A percentile compares a stretch with the other conserved stretches of the same genome.
Evolutionary conservation across 2,888 invertebrate species (phyloP).

Genomic region (Chymomyza caudatula): DNA sequence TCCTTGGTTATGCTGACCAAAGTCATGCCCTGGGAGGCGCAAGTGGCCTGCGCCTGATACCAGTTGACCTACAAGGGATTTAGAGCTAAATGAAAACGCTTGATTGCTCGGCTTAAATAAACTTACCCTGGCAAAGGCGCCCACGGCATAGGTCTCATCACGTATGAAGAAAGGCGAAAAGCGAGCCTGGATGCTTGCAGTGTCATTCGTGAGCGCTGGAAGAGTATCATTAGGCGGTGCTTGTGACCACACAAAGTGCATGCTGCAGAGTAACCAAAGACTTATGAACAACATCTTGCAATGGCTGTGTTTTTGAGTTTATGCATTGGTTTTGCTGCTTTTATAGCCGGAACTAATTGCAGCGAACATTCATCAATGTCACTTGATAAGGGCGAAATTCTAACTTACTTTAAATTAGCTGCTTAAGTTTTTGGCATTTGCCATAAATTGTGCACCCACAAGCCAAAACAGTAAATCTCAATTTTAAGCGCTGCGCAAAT

Average conservation of each 20-base stretch:
- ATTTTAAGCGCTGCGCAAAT: conserved; percentile 54
- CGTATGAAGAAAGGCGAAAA: not conserved
- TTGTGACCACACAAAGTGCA: conserved; percentile 11
- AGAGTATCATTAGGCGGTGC: not conserved
- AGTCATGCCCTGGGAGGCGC: conserved; percentile 30
- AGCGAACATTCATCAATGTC: conserved; percentile 39
- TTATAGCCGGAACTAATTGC: conserved; percentile 37
- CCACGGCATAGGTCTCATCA: conserved; percentile 41
- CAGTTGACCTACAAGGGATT: conserved; percentile 43
- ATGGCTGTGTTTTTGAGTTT: not conserved
- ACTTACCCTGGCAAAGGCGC: conserved; percentile 12
- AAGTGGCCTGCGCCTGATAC: conserved; percentile 41
- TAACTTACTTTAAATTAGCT: conserved; percentile 24
- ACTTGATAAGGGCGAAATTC: conserved; percentile 36
- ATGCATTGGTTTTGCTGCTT: conserved; percentile 8
- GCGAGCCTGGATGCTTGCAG: not conserved
- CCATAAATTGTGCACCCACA: conserved; percentile 40
- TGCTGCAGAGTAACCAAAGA: conserved; percentile 15
- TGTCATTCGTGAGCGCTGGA: not conserved
- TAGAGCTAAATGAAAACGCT: not conserved
- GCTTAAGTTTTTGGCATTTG: conserved; percentile 20
- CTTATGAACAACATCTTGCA: conserved; percentile 31
- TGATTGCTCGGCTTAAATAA: not conserved
- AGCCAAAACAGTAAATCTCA: conserved; percentile 49
- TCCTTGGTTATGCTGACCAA: conserved; percentile 36